phyloP scores from a whole-genome alignment of 2,113 vertebrate species.

The Macroglossus sobrinus region DNA sequence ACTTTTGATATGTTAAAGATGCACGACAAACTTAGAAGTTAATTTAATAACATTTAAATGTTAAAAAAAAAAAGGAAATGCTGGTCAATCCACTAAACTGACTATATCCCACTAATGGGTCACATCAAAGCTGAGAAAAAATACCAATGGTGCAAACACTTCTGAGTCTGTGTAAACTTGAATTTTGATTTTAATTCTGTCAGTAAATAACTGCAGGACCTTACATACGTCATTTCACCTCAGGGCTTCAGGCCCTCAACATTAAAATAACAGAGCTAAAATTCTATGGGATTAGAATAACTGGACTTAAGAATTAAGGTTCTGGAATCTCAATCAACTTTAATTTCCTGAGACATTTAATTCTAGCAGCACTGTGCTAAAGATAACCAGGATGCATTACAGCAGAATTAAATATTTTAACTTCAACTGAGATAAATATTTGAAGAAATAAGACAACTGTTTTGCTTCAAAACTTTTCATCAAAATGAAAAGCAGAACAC shows the following conservation, averaged over 20 bases:
- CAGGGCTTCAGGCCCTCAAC: background rate
- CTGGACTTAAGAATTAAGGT: background rate
- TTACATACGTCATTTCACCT: background rate
- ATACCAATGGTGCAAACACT: background rate
- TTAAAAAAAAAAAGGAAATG: background rate
- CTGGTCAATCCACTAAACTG: background rate
- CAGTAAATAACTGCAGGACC: background rate
- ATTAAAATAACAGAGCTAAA: background rate
- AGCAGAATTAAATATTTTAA: conserved; percentile 1
- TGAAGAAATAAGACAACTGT: background rate
- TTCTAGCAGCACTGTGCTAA: background rate
- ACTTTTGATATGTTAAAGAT: too few relatives aligned
- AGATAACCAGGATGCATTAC: background rate
- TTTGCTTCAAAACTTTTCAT: conserved; percentile 22
- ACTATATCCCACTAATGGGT: background rate
- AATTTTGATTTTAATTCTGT: background rate
- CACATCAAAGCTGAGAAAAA: background rate
- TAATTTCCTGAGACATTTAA: background rate
- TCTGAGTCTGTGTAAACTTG: background rate
- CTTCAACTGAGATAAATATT: background rate
- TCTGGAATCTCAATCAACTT: background rate
- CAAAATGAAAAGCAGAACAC: background rate
- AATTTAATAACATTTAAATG: too few relatives aligned
- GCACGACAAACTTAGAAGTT: too few relatives aligned
- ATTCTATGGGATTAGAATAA: background rate